Conservation (phyloP, 2,888 invertebrate genomes). For the Sarcophaga rosellei region DNA sequence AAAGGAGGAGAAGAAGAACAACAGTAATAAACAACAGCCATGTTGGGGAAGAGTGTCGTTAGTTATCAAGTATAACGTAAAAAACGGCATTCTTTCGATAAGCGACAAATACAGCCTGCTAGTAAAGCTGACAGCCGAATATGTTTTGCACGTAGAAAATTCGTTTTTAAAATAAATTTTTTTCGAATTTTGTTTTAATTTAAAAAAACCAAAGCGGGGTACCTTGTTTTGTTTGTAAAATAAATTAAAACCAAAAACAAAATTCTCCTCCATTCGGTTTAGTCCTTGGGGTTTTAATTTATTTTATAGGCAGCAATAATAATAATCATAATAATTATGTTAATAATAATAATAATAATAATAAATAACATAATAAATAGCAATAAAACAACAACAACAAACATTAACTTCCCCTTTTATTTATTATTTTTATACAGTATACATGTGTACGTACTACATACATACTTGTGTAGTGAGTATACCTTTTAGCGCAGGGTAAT, state of each 20-base stretch:
- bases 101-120: background rate
- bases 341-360: constrained; percentile 37
- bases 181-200: constrained; percentile 1
- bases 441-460: too few species aligned
- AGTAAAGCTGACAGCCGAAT: constrained; percentile 74
- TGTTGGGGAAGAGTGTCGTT: background rate
- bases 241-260: too few species aligned
- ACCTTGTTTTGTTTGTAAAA: too few species aligned
- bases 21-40: background rate
- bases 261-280: too few species aligned
- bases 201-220: constrained; percentile 27
- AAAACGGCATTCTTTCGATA: constrained; percentile 20
- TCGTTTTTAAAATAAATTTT: constrained; percentile 75
- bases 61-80: background rate
- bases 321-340: background rate
- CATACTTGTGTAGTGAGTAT: too few species aligned
- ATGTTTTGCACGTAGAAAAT: constrained; percentile 78
- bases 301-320: too few species aligned
- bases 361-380: constrained; percentile 10
- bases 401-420: background rate
- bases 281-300: too few species aligned
- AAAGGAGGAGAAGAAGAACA: background rate
- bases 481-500: background rate
- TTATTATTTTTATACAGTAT: background rate
- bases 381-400: background rate